phyloP scores from a whole-genome alignment of 2,113 vertebrate genomes.

The Brachypteracias leptosomus region DNA sequence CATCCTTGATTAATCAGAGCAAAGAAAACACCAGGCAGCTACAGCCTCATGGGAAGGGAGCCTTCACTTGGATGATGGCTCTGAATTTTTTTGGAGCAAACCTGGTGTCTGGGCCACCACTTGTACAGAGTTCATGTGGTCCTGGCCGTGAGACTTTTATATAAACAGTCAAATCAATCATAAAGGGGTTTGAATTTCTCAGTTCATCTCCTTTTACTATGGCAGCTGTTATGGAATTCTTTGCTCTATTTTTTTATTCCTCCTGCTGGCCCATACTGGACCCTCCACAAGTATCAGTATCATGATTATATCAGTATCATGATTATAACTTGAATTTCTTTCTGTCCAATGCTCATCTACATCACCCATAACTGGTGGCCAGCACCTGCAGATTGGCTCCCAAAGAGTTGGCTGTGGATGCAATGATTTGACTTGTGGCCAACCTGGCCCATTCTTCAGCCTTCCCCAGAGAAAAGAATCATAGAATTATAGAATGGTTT shows the following conservation, averaged over 20 bases:
- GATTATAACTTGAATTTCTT: background rate
- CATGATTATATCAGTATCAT: no score
- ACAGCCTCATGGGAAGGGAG: background rate
- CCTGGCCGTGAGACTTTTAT: background rate
- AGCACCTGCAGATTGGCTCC: background rate
- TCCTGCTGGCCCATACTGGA: background rate
- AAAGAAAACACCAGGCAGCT: background rate
- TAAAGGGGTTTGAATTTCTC: background rate
- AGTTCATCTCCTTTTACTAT: background rate
- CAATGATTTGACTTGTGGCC: background rate
- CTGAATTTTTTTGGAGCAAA: background rate
- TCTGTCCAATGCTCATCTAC: background rate
- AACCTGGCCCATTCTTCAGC: background rate
- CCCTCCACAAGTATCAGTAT: background rate
- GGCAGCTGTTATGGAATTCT: background rate
- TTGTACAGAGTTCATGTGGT: background rate
- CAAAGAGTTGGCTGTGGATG: rapidly evolving
- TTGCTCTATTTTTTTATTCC: background rate
- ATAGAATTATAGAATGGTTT: no score
- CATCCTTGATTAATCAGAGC: conserved; percentile 1
- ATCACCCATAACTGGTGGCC: background rate
- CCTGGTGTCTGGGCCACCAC: background rate
- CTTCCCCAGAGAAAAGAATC: background rate
- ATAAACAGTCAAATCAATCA: background rate
- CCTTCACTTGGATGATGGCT: background rate